phyloP scores from a whole-genome alignment of 2,113 vertebrate species.

The Poicephalus gulielmi region DNA sequence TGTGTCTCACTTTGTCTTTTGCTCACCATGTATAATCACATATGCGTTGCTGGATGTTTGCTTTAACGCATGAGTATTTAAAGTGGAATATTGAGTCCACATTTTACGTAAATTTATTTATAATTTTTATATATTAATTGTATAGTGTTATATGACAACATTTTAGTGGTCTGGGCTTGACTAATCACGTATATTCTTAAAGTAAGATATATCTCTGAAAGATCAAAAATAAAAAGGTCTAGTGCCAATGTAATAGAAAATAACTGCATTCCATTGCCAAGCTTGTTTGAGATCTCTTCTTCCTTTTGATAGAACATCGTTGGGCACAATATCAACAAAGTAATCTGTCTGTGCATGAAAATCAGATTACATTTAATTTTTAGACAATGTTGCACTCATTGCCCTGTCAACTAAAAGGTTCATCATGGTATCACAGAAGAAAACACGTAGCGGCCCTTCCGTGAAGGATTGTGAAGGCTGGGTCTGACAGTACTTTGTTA shows the following conservation, averaged over 20 bases:
- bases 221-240: neutral
- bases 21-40: neutral
- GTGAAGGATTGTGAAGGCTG: neutral
- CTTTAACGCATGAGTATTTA: neutral
- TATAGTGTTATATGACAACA: neutral
- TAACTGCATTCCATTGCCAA: constrained; percentile 16
- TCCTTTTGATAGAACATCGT: constrained; percentile 42
- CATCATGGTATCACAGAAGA: neutral
- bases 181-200: neutral
- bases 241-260: neutral
- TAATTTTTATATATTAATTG: neutral
- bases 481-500: neutral
- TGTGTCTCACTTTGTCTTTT: neutral
- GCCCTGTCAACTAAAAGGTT: constrained; percentile 14
- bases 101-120: neutral
- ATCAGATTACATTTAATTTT: constrained; percentile 38
- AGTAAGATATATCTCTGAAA: neutral
- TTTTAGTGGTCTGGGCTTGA: neutral
- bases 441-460: neutral
- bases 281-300: constrained; percentile 35
- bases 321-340: constrained; percentile 11
- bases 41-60: neutral
- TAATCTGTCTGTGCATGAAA: constrained; percentile 46
- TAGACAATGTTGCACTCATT: constrained; percentile 4
- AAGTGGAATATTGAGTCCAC: neutral